A percentile compares a stretch with the other conserved stretches of the same genome.
These are phyloP conservation scores for Heteromormyrus szaboi DNA, from an alignment of 2,797 vertebrate genomes.

Conservation along the genomic window DNA sequence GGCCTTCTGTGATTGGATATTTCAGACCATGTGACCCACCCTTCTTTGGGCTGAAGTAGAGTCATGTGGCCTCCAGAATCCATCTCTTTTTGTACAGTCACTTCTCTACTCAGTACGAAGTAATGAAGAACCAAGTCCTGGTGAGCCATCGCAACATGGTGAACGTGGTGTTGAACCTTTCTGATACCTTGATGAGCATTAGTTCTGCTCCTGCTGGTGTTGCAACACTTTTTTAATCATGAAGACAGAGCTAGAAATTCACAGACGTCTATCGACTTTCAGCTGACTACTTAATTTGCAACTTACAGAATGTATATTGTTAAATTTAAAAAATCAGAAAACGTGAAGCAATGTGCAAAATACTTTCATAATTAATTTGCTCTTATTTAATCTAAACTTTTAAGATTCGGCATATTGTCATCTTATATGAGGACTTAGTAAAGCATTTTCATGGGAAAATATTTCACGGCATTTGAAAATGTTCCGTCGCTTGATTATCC, in stretches of 20 bases:
- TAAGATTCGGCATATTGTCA: background rate
- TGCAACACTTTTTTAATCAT: background rate
- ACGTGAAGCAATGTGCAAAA: background rate
- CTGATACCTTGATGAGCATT: background rate
- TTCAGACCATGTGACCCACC: background rate
- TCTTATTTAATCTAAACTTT: background rate
- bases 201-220: background rate
- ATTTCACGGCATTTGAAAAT: background rate
- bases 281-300: background rate
- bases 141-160: background rate
- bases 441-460: background rate
- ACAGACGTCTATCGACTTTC: background rate
- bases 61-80: background rate
- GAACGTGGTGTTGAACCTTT: background rate
- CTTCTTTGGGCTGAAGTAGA: background rate
- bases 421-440: background rate
- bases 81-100: background rate
- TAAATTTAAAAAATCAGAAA: background rate
- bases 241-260: background rate
- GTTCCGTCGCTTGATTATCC: background rate
- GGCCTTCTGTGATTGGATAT: background rate
- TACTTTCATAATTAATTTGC: background rate
- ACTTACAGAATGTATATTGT: background rate
- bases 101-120: background rate
- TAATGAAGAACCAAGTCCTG: background rate